Percentiles rank a stretch among this genome's conserved stretches.
Evolutionary conservation across 2,113 vertebrate species (phyloP).

Genomic region (Genyomyrus donnyi): DNA sequence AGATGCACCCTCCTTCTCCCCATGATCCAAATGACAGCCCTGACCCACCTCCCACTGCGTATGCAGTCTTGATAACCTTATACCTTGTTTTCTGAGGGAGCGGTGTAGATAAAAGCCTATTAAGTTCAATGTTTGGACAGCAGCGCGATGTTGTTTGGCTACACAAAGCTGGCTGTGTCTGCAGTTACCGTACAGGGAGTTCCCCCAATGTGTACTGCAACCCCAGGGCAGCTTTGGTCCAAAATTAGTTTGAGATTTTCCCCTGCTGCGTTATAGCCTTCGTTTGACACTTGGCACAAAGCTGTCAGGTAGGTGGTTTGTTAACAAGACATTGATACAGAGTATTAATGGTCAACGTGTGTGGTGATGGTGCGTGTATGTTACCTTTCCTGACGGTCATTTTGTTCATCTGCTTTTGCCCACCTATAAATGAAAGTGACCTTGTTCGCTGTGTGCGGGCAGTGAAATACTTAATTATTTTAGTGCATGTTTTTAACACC

Average conservation of each 20-base stretch:
- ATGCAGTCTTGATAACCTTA: conserved; percentile 18
- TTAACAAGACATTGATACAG: background rate
- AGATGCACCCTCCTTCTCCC: background rate
- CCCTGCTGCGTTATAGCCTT: background rate
- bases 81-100: background rate
- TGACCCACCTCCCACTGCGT: background rate
- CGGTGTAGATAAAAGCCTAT: conserved; percentile 17
- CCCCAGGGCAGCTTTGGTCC: background rate
- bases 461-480: background rate
- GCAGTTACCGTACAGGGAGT: background rate
- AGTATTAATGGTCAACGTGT: background rate
- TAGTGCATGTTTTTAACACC: background rate
- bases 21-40: background rate
- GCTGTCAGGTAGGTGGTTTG: background rate
- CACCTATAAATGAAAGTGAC: background rate
- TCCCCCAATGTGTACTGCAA: conserved; percentile 20
- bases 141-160: conserved; percentile 13
- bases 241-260: background rate
- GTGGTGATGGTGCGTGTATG: background rate
- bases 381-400: background rate
- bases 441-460: background rate
- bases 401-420: background rate
- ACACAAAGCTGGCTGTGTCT: conserved; percentile 10
- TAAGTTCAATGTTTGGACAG: conserved; percentile 38
- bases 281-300: background rate